Evolutionary conservation across 2,113 vertebrate species (phyloP), one percentile per base, ranked within the genome.

Genomic region (Promerops cafer): DNA sequence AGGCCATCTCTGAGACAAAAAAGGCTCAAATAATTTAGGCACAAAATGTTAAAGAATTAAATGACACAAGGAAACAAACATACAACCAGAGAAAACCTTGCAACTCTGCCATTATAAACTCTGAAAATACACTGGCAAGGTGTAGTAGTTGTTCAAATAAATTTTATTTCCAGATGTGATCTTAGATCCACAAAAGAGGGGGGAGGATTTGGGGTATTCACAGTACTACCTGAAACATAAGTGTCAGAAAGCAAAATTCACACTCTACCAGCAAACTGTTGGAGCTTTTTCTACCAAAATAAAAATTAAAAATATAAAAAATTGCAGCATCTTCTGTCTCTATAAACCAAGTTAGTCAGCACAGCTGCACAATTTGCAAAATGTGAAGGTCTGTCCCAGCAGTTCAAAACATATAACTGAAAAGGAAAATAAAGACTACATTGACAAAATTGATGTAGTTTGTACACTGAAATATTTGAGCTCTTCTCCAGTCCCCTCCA

Each of bases 161-260:
- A 31, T 39, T 74, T 72, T 31, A 14, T 54, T 88, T 89, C 35
- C 9, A 83, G 35, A 15, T 20, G 12, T 64, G 42, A 69, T 57
- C 72, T 92, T 42, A 75, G 11, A 57, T 35, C 9, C 35, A 31
- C 3, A 42, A 19, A 54, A 84, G 11, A 33, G 5, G 7, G 19
- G 39, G 20, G 0, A 19, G 1, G 3, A n/a, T 54, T 77, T 92
- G 0, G 3, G 6, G 4, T 5, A 4, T 26, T 59, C 54, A 59
- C 18, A 37, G 8, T 40, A 57, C 80, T 24, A 11, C 28, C 28
- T 57, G 28, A 87, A 70, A 63, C 3, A 52, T 10, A 56, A n/a
- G 4, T 16, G 22, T 22, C 15, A 40, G 31, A 66, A 86, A 83
- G 2, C 12, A 75, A 71, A 83, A 9, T 16, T 81, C 42, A 31